Evolutionary conservation across 2,113 vertebrate species (phyloP).

Genomic region (Pitta sordida): DNA sequence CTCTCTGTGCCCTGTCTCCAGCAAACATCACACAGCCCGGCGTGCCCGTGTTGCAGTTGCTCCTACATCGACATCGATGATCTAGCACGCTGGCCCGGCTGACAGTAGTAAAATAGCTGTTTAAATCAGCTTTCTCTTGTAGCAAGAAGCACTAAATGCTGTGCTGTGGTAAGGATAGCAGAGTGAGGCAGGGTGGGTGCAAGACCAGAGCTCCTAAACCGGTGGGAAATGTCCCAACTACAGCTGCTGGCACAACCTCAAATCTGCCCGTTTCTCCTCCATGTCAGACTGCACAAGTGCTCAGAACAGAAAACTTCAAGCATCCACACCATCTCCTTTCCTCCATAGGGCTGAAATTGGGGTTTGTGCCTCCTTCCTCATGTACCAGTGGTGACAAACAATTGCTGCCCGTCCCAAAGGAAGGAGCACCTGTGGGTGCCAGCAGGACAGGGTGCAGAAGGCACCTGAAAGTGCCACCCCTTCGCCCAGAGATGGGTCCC

Average conservation of each 20-base stretch:
- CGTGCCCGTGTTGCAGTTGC: fast-evolving
- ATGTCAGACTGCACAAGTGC: background rate
- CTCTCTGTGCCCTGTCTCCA: background rate
- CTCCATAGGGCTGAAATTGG: fast-evolving
- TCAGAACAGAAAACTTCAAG: background rate
- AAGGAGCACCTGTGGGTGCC: fast-evolving
- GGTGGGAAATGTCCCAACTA: background rate
- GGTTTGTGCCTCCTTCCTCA: background rate
- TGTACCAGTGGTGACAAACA: fast-evolving
- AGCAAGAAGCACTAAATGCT: background rate
- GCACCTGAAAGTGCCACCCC: background rate
- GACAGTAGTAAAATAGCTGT: background rate
- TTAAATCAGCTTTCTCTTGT: background rate
- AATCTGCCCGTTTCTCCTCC: background rate
- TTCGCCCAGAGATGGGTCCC: background rate
- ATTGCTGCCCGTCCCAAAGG: background rate
- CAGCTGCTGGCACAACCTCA: fast-evolving
- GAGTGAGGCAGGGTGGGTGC: background rate
- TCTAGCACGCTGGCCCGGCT: background rate
- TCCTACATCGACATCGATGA: background rate
- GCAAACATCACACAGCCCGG: background rate
- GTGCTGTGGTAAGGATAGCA: background rate
- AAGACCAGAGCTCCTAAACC: background rate
- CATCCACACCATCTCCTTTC: fast-evolving
- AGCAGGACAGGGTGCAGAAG: background rate